Conservation (phyloP, 2,797 vertebrate species). For the Bucorvus abyssinicus region DNA sequence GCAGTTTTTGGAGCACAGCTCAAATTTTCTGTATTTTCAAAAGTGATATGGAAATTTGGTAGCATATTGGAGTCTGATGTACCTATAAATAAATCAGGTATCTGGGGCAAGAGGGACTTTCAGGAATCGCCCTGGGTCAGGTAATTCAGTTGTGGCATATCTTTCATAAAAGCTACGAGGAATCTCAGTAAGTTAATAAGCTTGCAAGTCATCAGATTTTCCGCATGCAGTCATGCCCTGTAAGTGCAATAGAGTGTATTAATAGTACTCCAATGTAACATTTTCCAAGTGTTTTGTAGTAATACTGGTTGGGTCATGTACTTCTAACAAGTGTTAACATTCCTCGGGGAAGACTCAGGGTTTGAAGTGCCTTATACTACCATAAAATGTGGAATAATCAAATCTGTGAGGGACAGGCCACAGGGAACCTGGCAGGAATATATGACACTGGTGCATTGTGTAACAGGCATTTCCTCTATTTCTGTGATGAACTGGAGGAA, state of each 20-base stretch:
- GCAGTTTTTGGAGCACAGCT: neutral
- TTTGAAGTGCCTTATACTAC: conserved; percentile 22
- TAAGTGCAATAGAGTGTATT: conserved; percentile 32
- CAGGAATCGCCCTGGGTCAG: neutral
- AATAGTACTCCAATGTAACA: conserved; percentile 46
- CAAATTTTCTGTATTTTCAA: neutral
- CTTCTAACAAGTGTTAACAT: conserved; percentile 30
- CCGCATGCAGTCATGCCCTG: neutral
- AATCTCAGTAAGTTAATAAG: neutral
- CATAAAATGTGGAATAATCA: conserved; percentile 28
- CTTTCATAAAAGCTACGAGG: neutral
- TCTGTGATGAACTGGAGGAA: neutral
- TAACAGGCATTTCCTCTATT: neutral
- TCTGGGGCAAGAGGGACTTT: neutral
- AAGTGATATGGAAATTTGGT: neutral
- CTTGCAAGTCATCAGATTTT: conserved; percentile 30
- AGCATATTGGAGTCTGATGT: neutral
- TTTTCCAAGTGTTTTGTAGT: conserved; percentile 58
- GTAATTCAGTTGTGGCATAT: neutral
- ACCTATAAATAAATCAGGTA: neutral
- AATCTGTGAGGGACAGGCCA: conserved; percentile 18
- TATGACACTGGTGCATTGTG: neutral
- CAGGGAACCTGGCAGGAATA: conserved; percentile 6
- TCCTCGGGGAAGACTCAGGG: neutral
- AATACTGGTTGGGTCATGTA: conserved; percentile 25